Base-by-base conservation (phyloP, 2,797 vertebrate genomes). In the Lindbergichthys nudifrons region DNA sequence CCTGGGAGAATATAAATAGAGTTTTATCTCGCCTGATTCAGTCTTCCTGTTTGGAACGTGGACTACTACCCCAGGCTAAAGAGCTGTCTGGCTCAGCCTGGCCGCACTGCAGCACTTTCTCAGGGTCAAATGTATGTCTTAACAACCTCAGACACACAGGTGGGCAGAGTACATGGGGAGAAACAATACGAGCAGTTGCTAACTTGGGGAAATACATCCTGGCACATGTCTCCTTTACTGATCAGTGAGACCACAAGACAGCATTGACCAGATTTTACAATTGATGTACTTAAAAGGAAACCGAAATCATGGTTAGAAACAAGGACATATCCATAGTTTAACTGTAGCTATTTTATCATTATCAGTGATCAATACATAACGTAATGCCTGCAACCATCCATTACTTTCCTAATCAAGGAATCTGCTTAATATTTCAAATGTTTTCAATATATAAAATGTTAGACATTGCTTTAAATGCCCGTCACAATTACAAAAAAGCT, bases 21-120 rank as follows among this genome's bases (percentile, higher is more conserved):
- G 42, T 72, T 83, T 81, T 83, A 88, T 85, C 82, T 82, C 30
- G 48, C 26, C 19, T 73, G 50, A 83, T 63, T 78, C 75, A 70
- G 63, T 65, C 70, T 85, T 87, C 81, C 81, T 88, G 86, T 87
- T 79, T 80, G 72, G 58, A 82, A 66, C 13, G 16, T 58, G 67
- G 23, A 36, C 47, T 45, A 42, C 39, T 75, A 78, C 32, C 64
- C 14, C 56, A 70, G 71, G 74, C 60, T 46, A 19, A 21, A 70
- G 60, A 51, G 23, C 50, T 59, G 76, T 77, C 63, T 80, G 80
- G 43, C 75, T 72, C 77, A 61, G 54, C 63, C 19, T 32, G 56
- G 42, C 63, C 15, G 7, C 76, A 43, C 72, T 66, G 74, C 75
- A 51, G 65, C 18, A 39, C 70, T 83, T 75, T 81, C 63, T 77